Conservation (phyloP, 2,797 vertebrate genomes). For the Hydrophis major region DNA sequence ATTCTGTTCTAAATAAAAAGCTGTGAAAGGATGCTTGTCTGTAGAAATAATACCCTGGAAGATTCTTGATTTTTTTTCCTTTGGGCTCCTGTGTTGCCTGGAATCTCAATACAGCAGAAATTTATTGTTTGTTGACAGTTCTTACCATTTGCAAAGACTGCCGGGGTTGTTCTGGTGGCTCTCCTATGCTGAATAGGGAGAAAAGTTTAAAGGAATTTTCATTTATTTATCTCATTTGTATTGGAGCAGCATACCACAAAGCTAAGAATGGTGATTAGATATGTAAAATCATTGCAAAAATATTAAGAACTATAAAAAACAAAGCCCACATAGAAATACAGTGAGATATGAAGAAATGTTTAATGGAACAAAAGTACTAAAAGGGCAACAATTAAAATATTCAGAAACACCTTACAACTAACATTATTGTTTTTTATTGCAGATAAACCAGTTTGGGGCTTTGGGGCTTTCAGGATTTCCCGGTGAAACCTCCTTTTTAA, state of each 20-base stretch:
- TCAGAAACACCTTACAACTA: not conserved
- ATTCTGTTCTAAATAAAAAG: not conserved
- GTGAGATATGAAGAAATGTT: not conserved
- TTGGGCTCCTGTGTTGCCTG: not conserved
- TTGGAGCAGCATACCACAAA: not conserved
- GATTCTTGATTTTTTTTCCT: not conserved
- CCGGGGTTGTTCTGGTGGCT: not conserved
- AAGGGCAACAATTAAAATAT: constrained; percentile 2
- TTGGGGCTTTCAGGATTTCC: not conserved
- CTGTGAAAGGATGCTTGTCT: not conserved
- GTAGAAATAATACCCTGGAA: not conserved
- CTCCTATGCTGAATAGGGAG: constrained; percentile 6
- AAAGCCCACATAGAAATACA: too few relatives aligned
- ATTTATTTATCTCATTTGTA: not conserved
- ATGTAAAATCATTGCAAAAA: not conserved
- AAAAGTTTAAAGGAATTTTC: not conserved
- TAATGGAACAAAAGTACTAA: not conserved
- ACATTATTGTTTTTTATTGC: not conserved
- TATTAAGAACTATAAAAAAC: not conserved
- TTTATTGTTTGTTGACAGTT: not conserved
- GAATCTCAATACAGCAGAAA: not conserved
- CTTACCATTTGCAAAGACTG: constrained; percentile 12
- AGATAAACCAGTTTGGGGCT: not conserved
- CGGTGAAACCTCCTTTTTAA: not conserved
- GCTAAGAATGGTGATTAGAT: not conserved